phyloP scores from a whole-genome alignment of 2,888 invertebrate species.

The Drosophila gaucha region DNA sequence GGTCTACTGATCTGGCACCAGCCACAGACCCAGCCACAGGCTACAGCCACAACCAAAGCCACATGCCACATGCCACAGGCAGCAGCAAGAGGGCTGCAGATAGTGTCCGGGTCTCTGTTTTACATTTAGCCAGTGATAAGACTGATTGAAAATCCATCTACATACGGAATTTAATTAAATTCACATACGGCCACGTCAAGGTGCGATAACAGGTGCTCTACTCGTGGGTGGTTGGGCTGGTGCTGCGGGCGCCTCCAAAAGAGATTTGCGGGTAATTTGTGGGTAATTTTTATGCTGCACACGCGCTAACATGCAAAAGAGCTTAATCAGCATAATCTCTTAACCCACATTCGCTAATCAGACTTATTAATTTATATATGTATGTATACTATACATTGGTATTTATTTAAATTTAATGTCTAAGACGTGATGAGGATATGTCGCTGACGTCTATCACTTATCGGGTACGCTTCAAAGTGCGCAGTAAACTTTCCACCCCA shows the following conservation, averaged over 20 bases:
- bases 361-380: constrained; percentile 45
- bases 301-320: constrained; percentile 22
- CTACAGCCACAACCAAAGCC: too few species aligned
- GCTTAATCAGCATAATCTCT: constrained; percentile 59
- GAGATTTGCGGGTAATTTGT: constrained; percentile 70
- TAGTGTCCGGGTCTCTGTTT: constrained; percentile 43
- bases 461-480: constrained; percentile 22
- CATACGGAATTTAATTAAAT: constrained; percentile 67
- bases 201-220: constrained; percentile 18
- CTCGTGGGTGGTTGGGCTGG: not conserved
- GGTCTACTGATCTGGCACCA: constrained; percentile 2
- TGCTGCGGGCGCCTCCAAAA: constrained; percentile 30
- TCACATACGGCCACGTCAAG: constrained; percentile 31
- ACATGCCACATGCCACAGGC: constrained; percentile 3
- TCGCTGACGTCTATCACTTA: constrained; percentile 26
- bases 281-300: constrained; percentile 48
- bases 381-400: constrained; percentile 11
- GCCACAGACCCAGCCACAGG: not conserved
- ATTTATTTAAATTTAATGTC: constrained; percentile 51
- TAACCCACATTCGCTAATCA: constrained; percentile 66
- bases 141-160: constrained; percentile 72
- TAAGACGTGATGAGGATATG: constrained; percentile 46
- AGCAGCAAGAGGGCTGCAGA: constrained; percentile 12
- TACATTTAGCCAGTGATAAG: constrained; percentile 59
- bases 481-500: constrained; percentile 15